A percentile compares a stretch with the other conserved stretches of the same genome.
Evolutionary conservation across 37 sponge, comb jelly and placozoan species (phyloP).

Genomic region (Mnemiopsis leidyi): DNA sequence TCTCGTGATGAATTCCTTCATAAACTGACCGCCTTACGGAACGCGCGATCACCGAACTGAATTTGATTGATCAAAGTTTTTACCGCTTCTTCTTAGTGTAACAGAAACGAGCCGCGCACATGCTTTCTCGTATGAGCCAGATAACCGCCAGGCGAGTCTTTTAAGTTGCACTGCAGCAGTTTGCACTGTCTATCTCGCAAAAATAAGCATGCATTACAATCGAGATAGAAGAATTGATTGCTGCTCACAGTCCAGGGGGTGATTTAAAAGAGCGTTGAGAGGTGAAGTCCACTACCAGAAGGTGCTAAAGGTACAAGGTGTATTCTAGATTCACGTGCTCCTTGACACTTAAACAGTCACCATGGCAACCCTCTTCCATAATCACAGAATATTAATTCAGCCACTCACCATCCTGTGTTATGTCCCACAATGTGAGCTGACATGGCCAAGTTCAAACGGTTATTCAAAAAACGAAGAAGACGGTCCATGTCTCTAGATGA

Average conservation of each 20-base stretch:
- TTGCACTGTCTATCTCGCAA: neutral
- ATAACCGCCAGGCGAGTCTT: no score
- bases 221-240: neutral
- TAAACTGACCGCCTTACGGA: neutral
- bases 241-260: neutral
- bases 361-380: no score
- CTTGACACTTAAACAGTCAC: neutral
- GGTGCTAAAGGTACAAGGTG: neutral
- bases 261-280: neutral
- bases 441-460: neutral
- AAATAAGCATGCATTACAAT: neutral
- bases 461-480: neutral
- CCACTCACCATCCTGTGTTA: no score
- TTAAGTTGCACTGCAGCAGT: no score
- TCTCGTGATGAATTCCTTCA: no score
- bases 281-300: no score
- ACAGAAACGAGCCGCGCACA: slow-evolving; percentile 20
- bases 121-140: no score
- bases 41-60: neutral
- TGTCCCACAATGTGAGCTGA: neutral
- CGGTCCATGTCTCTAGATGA: neutral
- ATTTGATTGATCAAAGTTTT: neutral
- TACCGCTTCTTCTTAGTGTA: slow-evolving; percentile 9
- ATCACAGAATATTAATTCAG: no score
- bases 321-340: neutral